Conservation (phyloP, 2,797 vertebrate species). For the Alauda arvensis region DNA sequence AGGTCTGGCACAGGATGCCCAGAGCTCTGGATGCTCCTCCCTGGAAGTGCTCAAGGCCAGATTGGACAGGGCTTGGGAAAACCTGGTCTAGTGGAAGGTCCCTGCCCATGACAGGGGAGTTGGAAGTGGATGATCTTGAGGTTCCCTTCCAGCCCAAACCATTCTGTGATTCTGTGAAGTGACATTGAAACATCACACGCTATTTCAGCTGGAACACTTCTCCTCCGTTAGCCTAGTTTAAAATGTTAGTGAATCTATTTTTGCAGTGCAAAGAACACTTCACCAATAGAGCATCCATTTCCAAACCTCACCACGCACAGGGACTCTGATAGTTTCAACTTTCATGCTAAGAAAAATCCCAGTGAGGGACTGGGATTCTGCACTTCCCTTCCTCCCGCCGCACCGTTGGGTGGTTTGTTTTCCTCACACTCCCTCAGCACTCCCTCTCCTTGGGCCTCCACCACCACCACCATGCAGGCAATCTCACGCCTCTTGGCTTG, state of each 20-base stretch:
- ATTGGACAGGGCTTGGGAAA: not conserved
- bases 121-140: not conserved
- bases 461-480: not conserved
- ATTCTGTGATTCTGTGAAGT: not conserved
- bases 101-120: not conserved
- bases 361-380: not conserved
- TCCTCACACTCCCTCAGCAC: not conserved
- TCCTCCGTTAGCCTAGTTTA: not conserved
- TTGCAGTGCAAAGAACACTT: not conserved
- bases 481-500: slow-evolving; percentile 38
- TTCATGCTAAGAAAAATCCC: not conserved
- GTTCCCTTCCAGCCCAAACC: not conserved
- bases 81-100: fast-evolving
- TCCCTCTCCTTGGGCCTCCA: slow-evolving; percentile 32
- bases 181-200: not conserved
- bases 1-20: not conserved
- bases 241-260: not conserved
- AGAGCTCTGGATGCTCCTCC: not conserved
- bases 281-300: not conserved
- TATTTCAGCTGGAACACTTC: not conserved
- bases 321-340: not conserved
- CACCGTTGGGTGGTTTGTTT: not conserved
- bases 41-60: not conserved
- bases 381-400: not conserved
- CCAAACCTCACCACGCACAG: not conserved